These are phyloP conservation scores for Pangasius djambal DNA, from an alignment of 2,797 vertebrate species.

Conservation along the genomic window DNA sequence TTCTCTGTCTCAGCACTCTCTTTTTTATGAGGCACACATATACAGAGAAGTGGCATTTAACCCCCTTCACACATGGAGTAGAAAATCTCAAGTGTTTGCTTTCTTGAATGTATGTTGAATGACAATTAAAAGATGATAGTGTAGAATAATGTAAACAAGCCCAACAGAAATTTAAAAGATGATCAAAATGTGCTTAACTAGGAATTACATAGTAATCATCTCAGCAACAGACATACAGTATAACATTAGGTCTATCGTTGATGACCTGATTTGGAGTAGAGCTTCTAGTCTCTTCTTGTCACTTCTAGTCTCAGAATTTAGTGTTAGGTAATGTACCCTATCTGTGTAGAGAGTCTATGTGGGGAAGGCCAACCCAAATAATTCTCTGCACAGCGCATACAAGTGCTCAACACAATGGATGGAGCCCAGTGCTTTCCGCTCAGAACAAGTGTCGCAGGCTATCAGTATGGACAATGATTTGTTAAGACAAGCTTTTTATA, in stretches of 20 bases:
- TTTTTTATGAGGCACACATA: neutral
- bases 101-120: neutral
- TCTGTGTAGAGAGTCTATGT: neutral
- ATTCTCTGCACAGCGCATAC: neutral
- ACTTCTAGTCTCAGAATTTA: too few species aligned
- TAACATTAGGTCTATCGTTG: neutral
- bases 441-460: neutral
- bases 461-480: neutral
- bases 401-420: neutral
- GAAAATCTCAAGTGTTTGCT: neutral
- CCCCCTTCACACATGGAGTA: neutral
- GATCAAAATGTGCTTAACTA: neutral
- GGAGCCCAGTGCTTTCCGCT: neutral
- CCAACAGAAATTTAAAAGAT: neutral
- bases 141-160: neutral
- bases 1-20: neutral
- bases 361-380: neutral
- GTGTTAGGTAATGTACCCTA: neutral
- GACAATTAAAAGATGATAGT: neutral
- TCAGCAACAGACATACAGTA: neutral
- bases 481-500: neutral
- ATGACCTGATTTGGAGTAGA: neutral
- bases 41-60: conserved; percentile 1
- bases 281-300: neutral
- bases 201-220: neutral